Conservation (phyloP, 2,113 vertebrate genomes). For the Nyctibius bracteatus region DNA sequence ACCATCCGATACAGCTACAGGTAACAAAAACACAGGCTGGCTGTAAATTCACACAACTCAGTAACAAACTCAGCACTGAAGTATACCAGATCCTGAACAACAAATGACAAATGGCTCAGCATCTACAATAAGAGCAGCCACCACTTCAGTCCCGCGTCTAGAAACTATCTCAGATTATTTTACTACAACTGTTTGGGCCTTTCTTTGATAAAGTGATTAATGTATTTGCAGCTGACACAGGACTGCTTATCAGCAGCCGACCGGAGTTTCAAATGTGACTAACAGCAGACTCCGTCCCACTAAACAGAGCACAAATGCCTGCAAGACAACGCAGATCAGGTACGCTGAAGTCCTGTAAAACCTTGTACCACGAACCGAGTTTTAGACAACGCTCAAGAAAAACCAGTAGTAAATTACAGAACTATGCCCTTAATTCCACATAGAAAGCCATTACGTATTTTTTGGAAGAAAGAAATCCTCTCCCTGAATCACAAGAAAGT, state of each 20-base stretch:
- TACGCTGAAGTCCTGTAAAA: background rate
- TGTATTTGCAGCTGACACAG: background rate
- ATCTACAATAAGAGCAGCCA: background rate
- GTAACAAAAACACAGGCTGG: background rate
- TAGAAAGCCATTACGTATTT: background rate
- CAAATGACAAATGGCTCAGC: background rate
- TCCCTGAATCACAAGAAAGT: background rate
- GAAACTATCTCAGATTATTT: background rate
- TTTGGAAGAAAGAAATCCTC: background rate
- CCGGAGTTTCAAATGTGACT: background rate
- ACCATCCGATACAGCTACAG: background rate
- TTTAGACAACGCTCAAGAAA: background rate
- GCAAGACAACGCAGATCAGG: background rate
- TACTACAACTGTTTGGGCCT: background rate
- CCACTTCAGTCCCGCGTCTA: background rate
- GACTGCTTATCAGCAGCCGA: background rate
- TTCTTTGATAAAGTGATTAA: conserved; percentile 1
- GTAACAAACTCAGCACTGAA: background rate
- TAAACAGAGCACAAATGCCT: background rate
- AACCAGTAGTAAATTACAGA: background rate
- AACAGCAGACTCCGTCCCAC: background rate
- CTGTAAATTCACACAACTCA: background rate
- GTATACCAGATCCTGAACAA: background rate
- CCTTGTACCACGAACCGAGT: background rate
- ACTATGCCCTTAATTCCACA: background rate